phyloP scores from a whole-genome alignment of 2,888 invertebrate genomes.

The Drosophila borborema region DNA sequence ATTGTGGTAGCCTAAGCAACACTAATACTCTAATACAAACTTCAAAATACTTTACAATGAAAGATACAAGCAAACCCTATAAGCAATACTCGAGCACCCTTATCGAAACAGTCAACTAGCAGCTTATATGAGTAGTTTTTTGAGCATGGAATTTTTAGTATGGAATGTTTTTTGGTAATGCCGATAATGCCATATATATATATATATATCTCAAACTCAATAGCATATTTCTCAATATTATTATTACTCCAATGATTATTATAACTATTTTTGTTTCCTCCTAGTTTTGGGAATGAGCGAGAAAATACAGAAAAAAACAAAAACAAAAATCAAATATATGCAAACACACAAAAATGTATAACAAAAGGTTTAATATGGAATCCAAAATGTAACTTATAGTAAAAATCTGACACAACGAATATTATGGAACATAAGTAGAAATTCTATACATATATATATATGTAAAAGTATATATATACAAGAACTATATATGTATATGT shows the following conservation, averaged over 20 bases:
- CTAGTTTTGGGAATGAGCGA: constrained; percentile 14
- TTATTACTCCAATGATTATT: constrained; percentile 21
- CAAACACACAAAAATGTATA: constrained; percentile 52
- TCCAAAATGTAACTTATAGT: constrained; percentile 82
- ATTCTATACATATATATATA: constrained; percentile 81
- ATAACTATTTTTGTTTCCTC: constrained; percentile 31
- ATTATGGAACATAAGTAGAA: constrained; percentile 86
- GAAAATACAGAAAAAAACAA: constrained; percentile 26
- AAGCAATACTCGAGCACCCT: constrained; percentile 77
- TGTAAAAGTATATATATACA: constrained; percentile 1
- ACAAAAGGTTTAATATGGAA: constrained; percentile 73
- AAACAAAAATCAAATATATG: neutral
- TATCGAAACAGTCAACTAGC: constrained; percentile 64
- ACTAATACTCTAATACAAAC: constrained; percentile 43
- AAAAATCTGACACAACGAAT: constrained; percentile 86
- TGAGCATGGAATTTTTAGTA: constrained; percentile 43
- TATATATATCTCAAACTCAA: constrained; percentile 61
- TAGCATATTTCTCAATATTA: constrained; percentile 62
- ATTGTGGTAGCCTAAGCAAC: constrained; percentile 83
- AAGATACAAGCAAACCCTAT: constrained; percentile 51
- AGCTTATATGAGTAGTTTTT: constrained; percentile 70
- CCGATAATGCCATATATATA: constrained; percentile 38
- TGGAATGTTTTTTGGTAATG: constrained; percentile 36
- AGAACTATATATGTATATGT: constrained; percentile 39
- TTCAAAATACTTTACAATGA: constrained; percentile 52